Percentiles rank a stretch among this genome's conserved stretches.
These are phyloP conservation scores for Copidosoma aretas DNA, from an alignment of 2,888 invertebrate species.

Conservation along the genomic window DNA sequence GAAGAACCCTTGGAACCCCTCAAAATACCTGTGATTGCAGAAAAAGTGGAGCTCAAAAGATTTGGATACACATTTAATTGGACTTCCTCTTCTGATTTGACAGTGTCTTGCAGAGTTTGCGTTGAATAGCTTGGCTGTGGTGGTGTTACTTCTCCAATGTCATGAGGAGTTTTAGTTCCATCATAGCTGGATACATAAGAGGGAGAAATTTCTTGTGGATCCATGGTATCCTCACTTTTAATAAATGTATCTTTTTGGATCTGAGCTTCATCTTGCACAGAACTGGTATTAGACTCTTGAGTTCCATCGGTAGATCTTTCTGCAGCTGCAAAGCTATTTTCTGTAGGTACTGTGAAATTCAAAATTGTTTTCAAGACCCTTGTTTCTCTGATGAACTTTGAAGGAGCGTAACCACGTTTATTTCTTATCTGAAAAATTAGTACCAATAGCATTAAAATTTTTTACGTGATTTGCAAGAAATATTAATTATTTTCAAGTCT, in stretches of 20 bases:
- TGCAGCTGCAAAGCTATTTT: slow-evolving; percentile 35
- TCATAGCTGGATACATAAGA: slow-evolving; percentile 34
- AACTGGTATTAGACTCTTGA: not conserved
- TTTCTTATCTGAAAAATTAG: slow-evolving; percentile 68
- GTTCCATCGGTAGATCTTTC: no score
- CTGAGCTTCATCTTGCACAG: not conserved
- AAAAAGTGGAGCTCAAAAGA: slow-evolving; percentile 29
- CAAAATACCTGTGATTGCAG: slow-evolving; percentile 25
- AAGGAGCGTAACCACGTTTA: slow-evolving; percentile 72
- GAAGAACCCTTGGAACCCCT: slow-evolving; percentile 2
- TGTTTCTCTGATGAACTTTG: slow-evolving; percentile 68
- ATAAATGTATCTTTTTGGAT: slow-evolving; percentile 2
- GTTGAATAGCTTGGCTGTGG: slow-evolving; percentile 25
- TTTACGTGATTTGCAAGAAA: no score
- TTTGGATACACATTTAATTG: slow-evolving; percentile 31
- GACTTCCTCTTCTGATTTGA: slow-evolving; percentile 26
- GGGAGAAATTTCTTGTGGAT: slow-evolving; percentile 30
- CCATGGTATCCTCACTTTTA: slow-evolving; percentile 7
- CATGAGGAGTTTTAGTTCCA: slow-evolving; percentile 33
- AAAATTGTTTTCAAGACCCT: slow-evolving; percentile 64
- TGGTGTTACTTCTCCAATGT: slow-evolving; percentile 18
- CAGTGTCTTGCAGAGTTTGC: slow-evolving; percentile 14
- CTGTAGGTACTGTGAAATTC: slow-evolving; percentile 62
- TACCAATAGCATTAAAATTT: slow-evolving; percentile 28
- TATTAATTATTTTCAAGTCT: slow-evolving; percentile 25